Evolutionary conservation across 2,797 vertebrate species (phyloP).

Genomic region (Falco berigora): DNA sequence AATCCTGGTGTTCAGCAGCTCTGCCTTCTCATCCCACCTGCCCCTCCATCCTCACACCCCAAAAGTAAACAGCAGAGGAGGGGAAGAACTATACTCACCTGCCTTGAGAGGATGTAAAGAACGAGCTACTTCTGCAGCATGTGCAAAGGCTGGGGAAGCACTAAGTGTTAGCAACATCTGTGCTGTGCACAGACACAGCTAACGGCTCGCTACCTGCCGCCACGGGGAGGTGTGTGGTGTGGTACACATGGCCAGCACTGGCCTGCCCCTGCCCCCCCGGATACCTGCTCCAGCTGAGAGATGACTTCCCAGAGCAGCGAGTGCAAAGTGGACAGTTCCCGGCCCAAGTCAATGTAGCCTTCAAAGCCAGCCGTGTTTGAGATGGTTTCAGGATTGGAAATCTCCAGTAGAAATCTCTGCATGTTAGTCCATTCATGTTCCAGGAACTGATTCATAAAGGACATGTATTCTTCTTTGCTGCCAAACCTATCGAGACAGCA

Average conservation of each 20-base stretch:
- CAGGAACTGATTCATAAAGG: slow-evolving; percentile 99
- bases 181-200: background rate
- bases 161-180: background rate
- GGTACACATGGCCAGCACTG: background rate
- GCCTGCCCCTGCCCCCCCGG: background rate
- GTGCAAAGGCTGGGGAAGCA: background rate
- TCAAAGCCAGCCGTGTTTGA: slow-evolving; percentile 96
- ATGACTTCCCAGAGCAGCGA: slow-evolving; percentile 92
- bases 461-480: slow-evolving; percentile 99
- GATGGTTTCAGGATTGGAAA: slow-evolving; percentile 96
- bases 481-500: slow-evolving; percentile 81
- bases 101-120: background rate
- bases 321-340: slow-evolving; percentile 93
- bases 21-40: background rate
- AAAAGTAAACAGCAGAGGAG: background rate
- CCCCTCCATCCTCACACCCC: background rate
- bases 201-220: rapidly evolving
- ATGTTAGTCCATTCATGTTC: slow-evolving; percentile 98
- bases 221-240: background rate
- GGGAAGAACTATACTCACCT: background rate
- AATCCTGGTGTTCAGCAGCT: background rate
- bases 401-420: slow-evolving; percentile 96
- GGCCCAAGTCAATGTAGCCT: slow-evolving; percentile 95
- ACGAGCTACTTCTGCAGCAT: background rate
- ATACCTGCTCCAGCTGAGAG: slow-evolving; percentile 92